phyloP scores from a whole-genome alignment of 2,888 invertebrate species.

The Uloborus plumipes region DNA sequence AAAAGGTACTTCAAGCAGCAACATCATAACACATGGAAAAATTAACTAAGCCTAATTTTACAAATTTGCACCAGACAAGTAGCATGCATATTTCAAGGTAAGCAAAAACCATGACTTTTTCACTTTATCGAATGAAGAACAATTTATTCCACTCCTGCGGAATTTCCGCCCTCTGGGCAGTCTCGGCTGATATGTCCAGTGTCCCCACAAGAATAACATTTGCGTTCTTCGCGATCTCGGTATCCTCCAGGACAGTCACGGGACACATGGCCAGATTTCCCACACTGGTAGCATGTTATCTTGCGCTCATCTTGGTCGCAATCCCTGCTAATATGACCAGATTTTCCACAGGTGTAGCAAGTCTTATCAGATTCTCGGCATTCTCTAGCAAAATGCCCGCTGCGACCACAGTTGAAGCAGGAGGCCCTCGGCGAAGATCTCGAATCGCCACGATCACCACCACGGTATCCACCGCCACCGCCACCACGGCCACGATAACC shows the following conservation, averaged over 20 bases:
- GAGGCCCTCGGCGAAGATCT: constrained; percentile 72
- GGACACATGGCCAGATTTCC: constrained; percentile 71
- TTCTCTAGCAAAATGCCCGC: constrained; percentile 92
- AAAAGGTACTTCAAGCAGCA: too few species aligned
- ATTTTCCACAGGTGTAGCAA: constrained; percentile 83
- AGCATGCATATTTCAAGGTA: too few species aligned
- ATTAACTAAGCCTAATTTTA: too few species aligned
- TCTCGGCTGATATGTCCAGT: constrained; percentile 71
- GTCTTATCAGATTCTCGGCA: constrained; percentile 92
- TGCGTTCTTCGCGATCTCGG: constrained; percentile 68
- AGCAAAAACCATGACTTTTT: too few species aligned
- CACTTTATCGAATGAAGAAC: too few species aligned
- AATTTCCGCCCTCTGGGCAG: constrained; percentile 68
- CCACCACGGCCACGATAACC: constrained; percentile 33
- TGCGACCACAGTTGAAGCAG: constrained; percentile 95
- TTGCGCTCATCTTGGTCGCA: constrained; percentile 74
- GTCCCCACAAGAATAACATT: constrained; percentile 72
- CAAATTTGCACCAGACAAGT: too few species aligned
- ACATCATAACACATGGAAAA: too few species aligned
- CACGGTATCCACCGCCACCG: constrained; percentile 15
- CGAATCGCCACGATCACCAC: constrained; percentile 18
- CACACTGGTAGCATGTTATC: constrained; percentile 71
- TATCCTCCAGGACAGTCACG: constrained; percentile 71
- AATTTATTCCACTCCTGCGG: constrained; percentile 33
- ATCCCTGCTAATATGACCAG: constrained; percentile 93